phyloP scores from a whole-genome alignment of 2,797 vertebrate species.

The Vipera latastei region DNA sequence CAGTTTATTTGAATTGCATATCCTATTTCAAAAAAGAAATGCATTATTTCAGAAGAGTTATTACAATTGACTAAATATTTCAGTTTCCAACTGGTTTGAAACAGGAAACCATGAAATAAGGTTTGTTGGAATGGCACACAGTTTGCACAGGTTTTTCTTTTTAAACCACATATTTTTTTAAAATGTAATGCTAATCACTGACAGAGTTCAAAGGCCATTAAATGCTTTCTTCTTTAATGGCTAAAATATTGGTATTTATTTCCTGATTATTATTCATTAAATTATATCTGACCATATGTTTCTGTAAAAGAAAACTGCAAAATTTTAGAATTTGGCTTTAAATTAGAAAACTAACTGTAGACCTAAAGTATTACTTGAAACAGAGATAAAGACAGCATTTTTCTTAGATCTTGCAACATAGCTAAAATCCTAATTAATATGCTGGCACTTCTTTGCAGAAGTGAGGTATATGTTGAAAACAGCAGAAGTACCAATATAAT shows the following conservation, averaged over 20 bases:
- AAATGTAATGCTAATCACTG: neutral
- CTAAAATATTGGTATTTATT: constrained; percentile 16
- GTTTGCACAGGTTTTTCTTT: neutral
- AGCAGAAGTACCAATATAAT: constrained; percentile 11
- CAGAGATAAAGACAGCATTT: neutral
- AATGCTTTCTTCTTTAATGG: constrained; percentile 33
- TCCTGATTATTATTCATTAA: constrained; percentile 21
- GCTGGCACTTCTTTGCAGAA: constrained; percentile 10
- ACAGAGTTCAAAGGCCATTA: constrained; percentile 6
- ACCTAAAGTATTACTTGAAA: neutral
- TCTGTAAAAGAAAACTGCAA: neutral
- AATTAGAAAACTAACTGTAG: neutral
- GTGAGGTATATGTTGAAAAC: neutral
- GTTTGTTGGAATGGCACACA: constrained; percentile 5
- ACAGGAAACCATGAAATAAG: constrained; percentile 17
- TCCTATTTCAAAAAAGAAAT: neutral
- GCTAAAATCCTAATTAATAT: constrained; percentile 23
- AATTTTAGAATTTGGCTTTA: neutral
- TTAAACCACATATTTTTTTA: neutral
- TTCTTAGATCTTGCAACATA: neutral
- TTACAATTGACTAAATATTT: constrained; percentile 46
- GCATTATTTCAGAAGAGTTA: neutral
- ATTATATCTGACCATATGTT: constrained; percentile 25
- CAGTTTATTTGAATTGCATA: neutral
- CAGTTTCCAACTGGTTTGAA: neutral